Conservation (phyloP, 64 coral and sea anemone species). For the Pocillopora verrucosa region DNA sequence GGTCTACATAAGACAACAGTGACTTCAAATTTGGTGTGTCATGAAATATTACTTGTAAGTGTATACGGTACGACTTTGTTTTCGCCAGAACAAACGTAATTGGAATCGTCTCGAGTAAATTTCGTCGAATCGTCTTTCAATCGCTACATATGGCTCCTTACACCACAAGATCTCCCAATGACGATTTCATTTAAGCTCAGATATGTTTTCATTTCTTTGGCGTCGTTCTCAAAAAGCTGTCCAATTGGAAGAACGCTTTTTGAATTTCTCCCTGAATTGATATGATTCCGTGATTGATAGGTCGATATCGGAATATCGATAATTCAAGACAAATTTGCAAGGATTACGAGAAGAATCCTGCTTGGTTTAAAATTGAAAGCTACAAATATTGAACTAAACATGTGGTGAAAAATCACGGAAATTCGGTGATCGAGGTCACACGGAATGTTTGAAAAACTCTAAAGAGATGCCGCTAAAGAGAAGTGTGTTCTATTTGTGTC, state of each 20-base stretch:
- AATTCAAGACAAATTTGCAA: slow-evolving; percentile 5
- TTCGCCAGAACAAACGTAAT: neutral
- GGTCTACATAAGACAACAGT: neutral
- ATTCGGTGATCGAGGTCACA: slow-evolving; percentile 1
- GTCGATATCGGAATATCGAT: slow-evolving; percentile 24
- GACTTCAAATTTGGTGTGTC: neutral
- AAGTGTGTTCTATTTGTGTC: neutral
- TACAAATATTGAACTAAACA: neutral
- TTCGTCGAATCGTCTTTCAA: neutral
- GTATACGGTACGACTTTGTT: too few species aligned
- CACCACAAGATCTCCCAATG: neutral
- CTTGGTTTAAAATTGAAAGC: neutral
- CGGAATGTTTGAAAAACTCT: slow-evolving; percentile 12
- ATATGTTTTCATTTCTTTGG: slow-evolving; percentile 19
- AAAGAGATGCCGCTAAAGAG: slow-evolving; percentile 24
- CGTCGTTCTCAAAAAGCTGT: neutral
- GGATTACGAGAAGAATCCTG: neutral
- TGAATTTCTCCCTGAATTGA: slow-evolving; percentile 4
- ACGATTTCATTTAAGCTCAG: neutral
- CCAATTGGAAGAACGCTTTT: neutral
- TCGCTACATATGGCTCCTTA: neutral
- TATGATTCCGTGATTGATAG: slow-evolving; percentile 22
- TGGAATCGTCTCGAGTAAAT: neutral
- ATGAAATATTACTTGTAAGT: slow-evolving; percentile 1
- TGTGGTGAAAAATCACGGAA: slow-evolving; percentile 17